Conservation (phyloP, 2,888 invertebrate species). For the Hirtodrosophila histrioides region DNA sequence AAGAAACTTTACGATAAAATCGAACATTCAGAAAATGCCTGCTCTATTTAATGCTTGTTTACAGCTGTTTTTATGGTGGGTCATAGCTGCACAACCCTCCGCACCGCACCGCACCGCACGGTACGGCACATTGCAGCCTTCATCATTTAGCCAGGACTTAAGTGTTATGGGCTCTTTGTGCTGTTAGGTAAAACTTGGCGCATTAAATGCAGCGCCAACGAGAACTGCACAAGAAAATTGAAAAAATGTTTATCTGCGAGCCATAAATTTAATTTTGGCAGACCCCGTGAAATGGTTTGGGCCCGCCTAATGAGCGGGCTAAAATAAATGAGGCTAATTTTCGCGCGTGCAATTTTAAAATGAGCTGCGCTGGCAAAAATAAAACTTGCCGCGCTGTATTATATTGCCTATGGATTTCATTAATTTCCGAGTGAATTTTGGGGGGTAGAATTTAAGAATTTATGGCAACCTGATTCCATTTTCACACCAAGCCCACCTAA, state of each 20-base stretch:
- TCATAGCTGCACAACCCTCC: no score
- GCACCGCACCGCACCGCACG: not conserved
- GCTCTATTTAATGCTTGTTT: slow-evolving; percentile 21
- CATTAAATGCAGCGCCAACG: slow-evolving; percentile 61
- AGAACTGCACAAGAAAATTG: slow-evolving; percentile 39
- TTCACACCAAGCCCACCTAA: slow-evolving; percentile 6
- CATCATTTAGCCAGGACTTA: slow-evolving; percentile 32
- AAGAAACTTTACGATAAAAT: slow-evolving; percentile 4
- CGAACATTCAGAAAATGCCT: not conserved
- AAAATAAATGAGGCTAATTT: slow-evolving; percentile 71
- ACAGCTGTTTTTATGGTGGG: slow-evolving; percentile 25
- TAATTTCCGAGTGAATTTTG: slow-evolving; percentile 29
- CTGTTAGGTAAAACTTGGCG: slow-evolving; percentile 50
- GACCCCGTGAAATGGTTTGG: slow-evolving; percentile 9
- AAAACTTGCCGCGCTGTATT: slow-evolving; percentile 26
- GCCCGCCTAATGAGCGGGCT: slow-evolving; percentile 59
- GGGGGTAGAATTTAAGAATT: slow-evolving; percentile 36
- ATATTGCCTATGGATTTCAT: slow-evolving; percentile 60
- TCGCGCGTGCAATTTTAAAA: slow-evolving; percentile 40
- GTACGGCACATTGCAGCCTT: not conserved
- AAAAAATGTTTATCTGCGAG: slow-evolving; percentile 60
- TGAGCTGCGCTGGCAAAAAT: slow-evolving; percentile 23
- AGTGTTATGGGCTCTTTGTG: slow-evolving; percentile 41
- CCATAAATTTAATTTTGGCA: slow-evolving; percentile 69
- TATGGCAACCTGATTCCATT: slow-evolving; percentile 35